Evolutionary conservation across 2,888 invertebrate genomes (phyloP).

Genomic region (Drosophila kambysellisi): DNA sequence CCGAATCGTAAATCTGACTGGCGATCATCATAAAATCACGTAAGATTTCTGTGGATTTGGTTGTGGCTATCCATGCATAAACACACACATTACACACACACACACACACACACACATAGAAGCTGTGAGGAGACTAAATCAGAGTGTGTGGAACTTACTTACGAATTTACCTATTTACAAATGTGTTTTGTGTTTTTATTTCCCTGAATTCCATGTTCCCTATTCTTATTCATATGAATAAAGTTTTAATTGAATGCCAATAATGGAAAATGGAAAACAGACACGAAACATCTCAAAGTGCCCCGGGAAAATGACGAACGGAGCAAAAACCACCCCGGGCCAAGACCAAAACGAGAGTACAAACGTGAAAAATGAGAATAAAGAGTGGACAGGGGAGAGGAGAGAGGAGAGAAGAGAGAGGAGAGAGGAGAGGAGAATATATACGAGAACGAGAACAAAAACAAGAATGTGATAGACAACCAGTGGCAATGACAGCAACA

Average conservation of each 20-base stretch:
- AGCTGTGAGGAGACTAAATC: slow-evolving; percentile 26
- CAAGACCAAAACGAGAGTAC: slow-evolving; percentile 21
- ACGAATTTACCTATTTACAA: neutral
- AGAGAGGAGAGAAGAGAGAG: neutral
- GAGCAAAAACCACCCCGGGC: slow-evolving; percentile 61
- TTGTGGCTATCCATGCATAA: neutral
- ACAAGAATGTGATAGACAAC: slow-evolving; percentile 12
- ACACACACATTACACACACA: neutral
- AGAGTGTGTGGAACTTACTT: neutral
- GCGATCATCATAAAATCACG: slow-evolving; percentile 37
- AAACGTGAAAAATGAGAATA: slow-evolving; percentile 18
- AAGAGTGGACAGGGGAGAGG: slow-evolving; percentile 3
- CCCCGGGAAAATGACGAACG: slow-evolving; percentile 31
- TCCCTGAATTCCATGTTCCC: neutral
- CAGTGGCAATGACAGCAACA: slow-evolving; percentile 53
- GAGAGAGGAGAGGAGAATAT: neutral
- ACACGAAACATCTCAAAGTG: slow-evolving; percentile 33
- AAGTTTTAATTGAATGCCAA: slow-evolving; percentile 40
- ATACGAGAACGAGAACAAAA: slow-evolving; percentile 6
- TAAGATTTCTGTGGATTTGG: slow-evolving; percentile 11
- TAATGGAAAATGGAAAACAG: slow-evolving; percentile 53
- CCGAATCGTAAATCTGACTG: slow-evolving; percentile 61
- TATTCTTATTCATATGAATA: slow-evolving; percentile 6
- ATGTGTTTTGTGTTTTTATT: neutral
- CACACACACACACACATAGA: neutral